These are phyloP conservation scores for Myoxocephalus aenaeus DNA, from an alignment of 2,797 vertebrate species.

Conservation along the genomic window DNA sequence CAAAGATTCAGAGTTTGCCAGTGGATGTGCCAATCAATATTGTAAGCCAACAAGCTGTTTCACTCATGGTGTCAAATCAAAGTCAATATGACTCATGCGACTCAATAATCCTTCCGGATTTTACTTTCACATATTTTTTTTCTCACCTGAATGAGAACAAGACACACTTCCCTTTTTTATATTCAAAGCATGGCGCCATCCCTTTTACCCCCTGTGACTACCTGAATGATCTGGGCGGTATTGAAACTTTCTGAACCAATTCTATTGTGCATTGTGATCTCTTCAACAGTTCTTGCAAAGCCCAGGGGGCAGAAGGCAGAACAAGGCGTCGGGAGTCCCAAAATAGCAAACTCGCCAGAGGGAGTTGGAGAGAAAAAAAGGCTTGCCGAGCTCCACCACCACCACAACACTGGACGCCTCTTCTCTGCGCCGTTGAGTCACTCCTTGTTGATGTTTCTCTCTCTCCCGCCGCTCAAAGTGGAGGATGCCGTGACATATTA, in stretches of 20 bases:
- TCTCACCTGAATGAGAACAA: not conserved
- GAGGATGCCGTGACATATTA: conserved; percentile 72
- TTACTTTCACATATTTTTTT: not conserved
- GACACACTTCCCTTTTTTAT: conserved; percentile 40
- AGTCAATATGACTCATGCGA: conserved; percentile 14
- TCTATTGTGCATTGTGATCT: conserved; percentile 63
- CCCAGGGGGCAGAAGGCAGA: conserved; percentile 61
- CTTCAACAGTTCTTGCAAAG: conserved; percentile 52
- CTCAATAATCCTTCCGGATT: conserved; percentile 17
- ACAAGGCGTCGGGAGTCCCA: conserved; percentile 70
- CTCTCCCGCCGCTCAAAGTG: conserved; percentile 54
- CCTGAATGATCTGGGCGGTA: conserved; percentile 45
- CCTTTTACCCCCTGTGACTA: conserved; percentile 49
- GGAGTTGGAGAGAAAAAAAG: conserved; percentile 65
- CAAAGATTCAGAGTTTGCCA: conserved; percentile 3
- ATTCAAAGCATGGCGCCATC: conserved; percentile 35
- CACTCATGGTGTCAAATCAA: conserved; percentile 28
- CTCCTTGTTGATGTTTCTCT: conserved; percentile 64
- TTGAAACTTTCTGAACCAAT: conserved; percentile 55
- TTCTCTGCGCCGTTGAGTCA: conserved; percentile 66
- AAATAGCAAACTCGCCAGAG: conserved; percentile 77
- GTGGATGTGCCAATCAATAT: conserved; percentile 21
- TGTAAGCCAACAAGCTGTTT: conserved; percentile 19
- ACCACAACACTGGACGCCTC: conserved; percentile 56
- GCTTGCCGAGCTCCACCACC: conserved; percentile 53